Base-by-base conservation (phyloP, 2,113 vertebrate genomes). In the Cephalopterus ornatus region DNA sequence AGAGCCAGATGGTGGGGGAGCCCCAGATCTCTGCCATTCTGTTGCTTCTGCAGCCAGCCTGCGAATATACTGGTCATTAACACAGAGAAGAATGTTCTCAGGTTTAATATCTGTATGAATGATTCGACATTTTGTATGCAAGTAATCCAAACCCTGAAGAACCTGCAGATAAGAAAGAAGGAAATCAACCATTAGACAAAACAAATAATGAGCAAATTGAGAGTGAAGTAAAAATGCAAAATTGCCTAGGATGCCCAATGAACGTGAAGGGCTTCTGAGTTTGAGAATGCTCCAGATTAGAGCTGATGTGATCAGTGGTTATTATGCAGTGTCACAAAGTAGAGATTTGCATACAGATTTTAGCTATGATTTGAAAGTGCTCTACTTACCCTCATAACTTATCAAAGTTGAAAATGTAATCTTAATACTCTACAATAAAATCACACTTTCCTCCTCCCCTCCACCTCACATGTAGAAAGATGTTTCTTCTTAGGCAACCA, bases 41-140 rank as follows among this genome's bases (percentile, higher is more conserved):
- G 99, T 99, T 4, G 99, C 99, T 92, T 99, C 99, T 9, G 99
- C 99, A 22, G 99, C 99, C 98, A 99, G 98, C 75, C 98, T 98
- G 76, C 98, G 99, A 62, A 99, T 98, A 82, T 99, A 99, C 32
- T 98, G 97, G 95, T 99, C 99, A 3, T 99, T 99, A 37, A 99
- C 99, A 2, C 98, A 99, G 96, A 99, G 95, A 39, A 99, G 97
- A 81, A 99, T 99, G 97, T 99, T 99, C 94, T 99, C 99, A 4
- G 99, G 99, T 91, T 99, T 99, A 93, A 99, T 99, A 91, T 99
- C 99, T 8, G 99, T 99, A 96, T 99, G 99, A 96, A 99, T 99
- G 97, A 99, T 99, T 76, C 99, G 98, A 95, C 99, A 99, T 55
- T 99, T 99, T 8, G 98, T 98, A 93, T 99, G 99, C 96, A 99